phyloP scores from a whole-genome alignment of 2,113 vertebrate species.

The Paratilapia polleni region DNA sequence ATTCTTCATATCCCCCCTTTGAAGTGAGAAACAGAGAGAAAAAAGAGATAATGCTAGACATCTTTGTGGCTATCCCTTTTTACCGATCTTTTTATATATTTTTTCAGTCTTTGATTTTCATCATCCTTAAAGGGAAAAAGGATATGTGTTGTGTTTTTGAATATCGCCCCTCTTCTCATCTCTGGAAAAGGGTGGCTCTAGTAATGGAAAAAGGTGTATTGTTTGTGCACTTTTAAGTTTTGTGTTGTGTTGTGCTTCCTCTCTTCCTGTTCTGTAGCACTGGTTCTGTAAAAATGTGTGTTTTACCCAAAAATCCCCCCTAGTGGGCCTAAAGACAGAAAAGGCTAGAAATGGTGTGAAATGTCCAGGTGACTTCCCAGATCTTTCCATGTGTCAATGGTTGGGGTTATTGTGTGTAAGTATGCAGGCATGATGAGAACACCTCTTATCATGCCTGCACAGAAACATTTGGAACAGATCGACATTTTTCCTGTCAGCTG shows the following conservation, averaged over 20 bases:
- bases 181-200: not conserved
- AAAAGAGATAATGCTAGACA: conserved; percentile 64
- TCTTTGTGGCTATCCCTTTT: conserved; percentile 50
- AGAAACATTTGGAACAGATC: conserved; percentile 45
- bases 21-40: conserved; percentile 66
- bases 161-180: not conserved
- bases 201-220: not conserved
- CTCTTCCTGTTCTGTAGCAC: not conserved
- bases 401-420: conserved; percentile 19
- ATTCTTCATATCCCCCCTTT: conserved; percentile 81
- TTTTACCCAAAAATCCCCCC: conserved; percentile 6
- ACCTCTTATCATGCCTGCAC: not conserved
- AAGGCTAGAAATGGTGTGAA: conserved; percentile 41
- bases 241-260: not conserved
- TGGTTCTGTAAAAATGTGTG: not conserved
- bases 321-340: conserved; percentile 25
- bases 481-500: conserved; percentile 28
- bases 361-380: conserved; percentile 20
- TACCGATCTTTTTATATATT: not conserved
- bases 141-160: conserved; percentile 24
- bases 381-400: conserved; percentile 37
- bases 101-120: conserved; percentile 52
- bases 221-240: conserved; percentile 16
- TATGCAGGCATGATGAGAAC: not conserved
- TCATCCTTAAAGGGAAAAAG: conserved; percentile 36